These are phyloP conservation scores for Aegotheles bennettii DNA, from an alignment of 2,113 vertebrate genomes.

Conservation along the genomic window DNA sequence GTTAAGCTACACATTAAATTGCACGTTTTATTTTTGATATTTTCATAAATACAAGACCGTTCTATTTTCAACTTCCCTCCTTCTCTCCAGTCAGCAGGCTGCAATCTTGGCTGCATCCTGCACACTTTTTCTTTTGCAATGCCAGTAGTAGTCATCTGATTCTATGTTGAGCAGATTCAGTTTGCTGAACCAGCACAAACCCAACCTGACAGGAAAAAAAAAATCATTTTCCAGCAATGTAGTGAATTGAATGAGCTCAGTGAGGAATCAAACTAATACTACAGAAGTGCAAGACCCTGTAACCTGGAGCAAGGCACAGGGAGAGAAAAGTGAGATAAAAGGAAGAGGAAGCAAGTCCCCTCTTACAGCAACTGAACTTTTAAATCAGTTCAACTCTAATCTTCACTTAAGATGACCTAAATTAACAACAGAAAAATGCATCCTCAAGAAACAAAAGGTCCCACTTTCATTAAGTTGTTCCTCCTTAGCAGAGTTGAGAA, in stretches of 20 bases:
- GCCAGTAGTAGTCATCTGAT: background rate
- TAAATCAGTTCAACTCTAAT: background rate
- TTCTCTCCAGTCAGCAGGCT: background rate
- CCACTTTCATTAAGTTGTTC: background rate
- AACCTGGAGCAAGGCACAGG: background rate
- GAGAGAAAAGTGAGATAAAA: background rate
- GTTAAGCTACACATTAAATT: background rate
- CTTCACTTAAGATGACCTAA: background rate
- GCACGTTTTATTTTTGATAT: background rate
- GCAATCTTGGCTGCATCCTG: background rate
- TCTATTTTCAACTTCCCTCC: background rate
- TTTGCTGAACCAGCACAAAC: slow-evolving; percentile 27
- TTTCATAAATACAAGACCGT: background rate
- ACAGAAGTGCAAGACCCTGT: background rate
- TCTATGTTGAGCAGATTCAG: background rate
- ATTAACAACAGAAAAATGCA: background rate
- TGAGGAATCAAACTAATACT: background rate
- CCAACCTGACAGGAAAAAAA: background rate
- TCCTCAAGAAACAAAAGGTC: background rate
- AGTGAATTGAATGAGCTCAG: background rate
- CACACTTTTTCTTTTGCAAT: background rate
- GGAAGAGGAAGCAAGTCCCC: background rate
- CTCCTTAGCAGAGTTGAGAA: background rate
- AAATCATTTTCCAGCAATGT: background rate
- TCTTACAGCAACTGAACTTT: background rate